Conservation (phyloP, 64 coral and sea anemone species). For the Stylophora pistillata region DNA sequence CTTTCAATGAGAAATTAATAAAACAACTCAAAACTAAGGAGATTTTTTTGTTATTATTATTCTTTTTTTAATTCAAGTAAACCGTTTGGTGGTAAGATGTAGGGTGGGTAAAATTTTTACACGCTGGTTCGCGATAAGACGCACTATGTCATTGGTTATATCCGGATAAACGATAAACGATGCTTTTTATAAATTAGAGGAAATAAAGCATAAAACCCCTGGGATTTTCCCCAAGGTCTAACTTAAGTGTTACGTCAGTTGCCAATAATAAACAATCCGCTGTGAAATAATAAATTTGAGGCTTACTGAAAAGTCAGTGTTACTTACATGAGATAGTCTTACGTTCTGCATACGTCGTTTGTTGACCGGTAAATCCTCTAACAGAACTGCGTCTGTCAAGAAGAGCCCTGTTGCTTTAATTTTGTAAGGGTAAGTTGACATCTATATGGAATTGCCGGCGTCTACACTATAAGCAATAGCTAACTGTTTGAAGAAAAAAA, state of each 20-base stretch:
- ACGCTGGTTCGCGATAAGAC: constrained; percentile 45
- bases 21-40: not conserved
- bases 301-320: constrained; percentile 42
- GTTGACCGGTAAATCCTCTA: too few relatives aligned
- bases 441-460: too few relatives aligned
- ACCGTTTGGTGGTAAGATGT: too few relatives aligned
- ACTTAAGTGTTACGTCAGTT: constrained; percentile 45
- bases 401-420: not conserved
- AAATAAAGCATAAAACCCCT: constrained; percentile 7
- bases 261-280: constrained; percentile 45
- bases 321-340: constrained; percentile 36
- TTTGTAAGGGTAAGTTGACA: not conserved
- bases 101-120: too few relatives aligned
- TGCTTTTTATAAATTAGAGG: constrained; percentile 50
- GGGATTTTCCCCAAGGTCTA: constrained; percentile 20
- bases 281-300: constrained; percentile 70
- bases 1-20: too few relatives aligned
- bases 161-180: constrained; percentile 22
- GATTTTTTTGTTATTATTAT: too few relatives aligned
- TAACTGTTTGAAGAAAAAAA: too few relatives aligned
- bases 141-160: not conserved
- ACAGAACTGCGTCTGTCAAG: not conserved
- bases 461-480: too few relatives aligned
- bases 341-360: constrained; percentile 1
- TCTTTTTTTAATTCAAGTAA: too few relatives aligned